phyloP scores from a whole-genome alignment of 2,113 vertebrate genomes.

The Acrocephalus arundinaceus region DNA sequence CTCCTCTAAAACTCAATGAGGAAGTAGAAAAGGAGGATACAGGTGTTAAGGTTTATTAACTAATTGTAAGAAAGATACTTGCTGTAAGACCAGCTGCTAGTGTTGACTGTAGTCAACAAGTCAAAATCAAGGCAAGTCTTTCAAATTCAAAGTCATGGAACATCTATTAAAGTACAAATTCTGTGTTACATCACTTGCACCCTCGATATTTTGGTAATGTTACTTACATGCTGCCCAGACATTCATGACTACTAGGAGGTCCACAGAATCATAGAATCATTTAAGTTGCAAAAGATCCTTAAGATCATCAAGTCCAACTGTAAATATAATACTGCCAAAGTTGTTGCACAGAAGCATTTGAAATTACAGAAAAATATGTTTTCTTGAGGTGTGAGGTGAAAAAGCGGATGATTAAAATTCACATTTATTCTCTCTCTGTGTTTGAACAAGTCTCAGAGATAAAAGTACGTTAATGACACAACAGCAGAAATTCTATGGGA shows the following conservation, averaged over 20 bases:
- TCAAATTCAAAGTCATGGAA: not conserved
- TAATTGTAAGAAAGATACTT: not conserved
- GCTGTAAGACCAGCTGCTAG: not conserved
- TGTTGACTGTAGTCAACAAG: not conserved
- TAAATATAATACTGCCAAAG: not conserved
- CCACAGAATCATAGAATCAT: not conserved
- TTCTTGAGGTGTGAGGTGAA: not conserved
- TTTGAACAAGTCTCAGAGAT: not conserved
- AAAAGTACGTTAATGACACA: not conserved
- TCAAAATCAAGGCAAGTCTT: not conserved
- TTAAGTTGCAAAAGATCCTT: not conserved
- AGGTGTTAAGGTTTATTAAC: not conserved
- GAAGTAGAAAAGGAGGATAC: not conserved
- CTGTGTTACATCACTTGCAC: not conserved
- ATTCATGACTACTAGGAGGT: not conserved
- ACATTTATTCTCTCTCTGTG: not conserved
- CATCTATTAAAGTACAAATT: not conserved
- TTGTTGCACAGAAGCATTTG: not conserved
- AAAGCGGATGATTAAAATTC: not conserved
- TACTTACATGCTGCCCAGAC: fast-evolving
- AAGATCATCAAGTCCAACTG: not conserved
- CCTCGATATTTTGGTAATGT: not conserved
- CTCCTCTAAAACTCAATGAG: not conserved
- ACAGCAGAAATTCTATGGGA: not conserved
- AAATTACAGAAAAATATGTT: not conserved